Percentiles rank a stretch among this genome's conserved stretches.
phyloP scores from a whole-genome alignment of 2,888 invertebrate species.

The Drosophila affinis region DNA sequence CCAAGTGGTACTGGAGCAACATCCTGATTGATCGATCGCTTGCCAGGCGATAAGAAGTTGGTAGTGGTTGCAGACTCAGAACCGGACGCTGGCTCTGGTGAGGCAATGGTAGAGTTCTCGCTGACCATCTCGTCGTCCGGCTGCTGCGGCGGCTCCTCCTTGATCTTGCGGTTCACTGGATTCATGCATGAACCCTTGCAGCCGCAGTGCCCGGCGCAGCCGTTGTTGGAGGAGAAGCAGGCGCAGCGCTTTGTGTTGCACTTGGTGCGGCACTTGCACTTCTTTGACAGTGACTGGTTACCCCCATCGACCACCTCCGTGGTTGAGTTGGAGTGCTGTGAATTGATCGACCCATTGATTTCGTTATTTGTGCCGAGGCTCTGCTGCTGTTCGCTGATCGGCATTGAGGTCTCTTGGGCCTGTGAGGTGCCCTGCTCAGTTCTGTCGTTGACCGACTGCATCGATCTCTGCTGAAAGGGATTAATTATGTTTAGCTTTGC shows the following conservation, averaged over 20 bases:
- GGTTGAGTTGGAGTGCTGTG: neutral
- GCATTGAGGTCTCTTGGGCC: neutral
- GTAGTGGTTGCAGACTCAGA: neutral
- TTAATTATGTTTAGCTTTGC: neutral
- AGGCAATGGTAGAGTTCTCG: neutral
- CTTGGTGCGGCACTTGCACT: constrained; percentile 67
- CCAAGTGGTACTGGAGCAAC: neutral
- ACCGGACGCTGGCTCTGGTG: neutral
- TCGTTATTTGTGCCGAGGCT: neutral
- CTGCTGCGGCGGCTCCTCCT: neutral
- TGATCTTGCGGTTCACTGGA: constrained; percentile 17
- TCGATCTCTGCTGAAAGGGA: neutral
- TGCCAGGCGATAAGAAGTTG: neutral
- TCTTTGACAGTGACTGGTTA: neutral
- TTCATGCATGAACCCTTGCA: constrained; percentile 50
- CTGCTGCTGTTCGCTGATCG: neutral
- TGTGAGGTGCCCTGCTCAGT: neutral
- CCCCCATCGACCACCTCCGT: constrained; percentile 15
- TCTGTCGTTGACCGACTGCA: neutral
- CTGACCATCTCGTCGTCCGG: neutral
- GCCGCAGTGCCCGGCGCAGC: constrained; percentile 31
- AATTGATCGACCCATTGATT: neutral
- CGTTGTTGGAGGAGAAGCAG: constrained; percentile 36
- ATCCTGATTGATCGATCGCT: neutral
- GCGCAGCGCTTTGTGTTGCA: constrained; percentile 72